A percentile compares a stretch with the other conserved stretches of the same genome.
Conservation (phyloP, 2,888 invertebrate genomes). For the Unio pictorum region DNA sequence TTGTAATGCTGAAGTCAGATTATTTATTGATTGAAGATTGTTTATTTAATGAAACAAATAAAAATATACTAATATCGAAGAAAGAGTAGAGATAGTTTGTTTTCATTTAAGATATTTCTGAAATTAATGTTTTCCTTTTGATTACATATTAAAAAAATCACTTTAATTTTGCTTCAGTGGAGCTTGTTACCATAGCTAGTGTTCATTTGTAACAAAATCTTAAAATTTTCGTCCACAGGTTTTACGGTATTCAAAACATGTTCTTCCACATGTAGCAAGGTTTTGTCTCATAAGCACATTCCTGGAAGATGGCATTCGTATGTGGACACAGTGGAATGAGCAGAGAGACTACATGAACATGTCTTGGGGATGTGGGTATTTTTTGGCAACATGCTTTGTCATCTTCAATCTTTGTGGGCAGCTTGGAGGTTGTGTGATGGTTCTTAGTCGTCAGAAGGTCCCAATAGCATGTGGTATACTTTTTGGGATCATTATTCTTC, state of each 20-base stretch:
- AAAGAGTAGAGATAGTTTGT: too few relatives aligned
- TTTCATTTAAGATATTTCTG: too few relatives aligned
- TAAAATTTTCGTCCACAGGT: constrained; percentile 78
- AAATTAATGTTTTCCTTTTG: too few relatives aligned
- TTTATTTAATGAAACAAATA: too few relatives aligned
- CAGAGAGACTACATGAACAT: constrained; percentile 98
- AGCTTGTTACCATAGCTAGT: background rate
- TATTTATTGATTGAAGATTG: too few relatives aligned
- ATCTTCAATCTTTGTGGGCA: constrained; percentile 96
- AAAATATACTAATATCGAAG: too few relatives aligned
- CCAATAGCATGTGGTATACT: constrained; percentile 82
- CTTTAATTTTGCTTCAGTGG: background rate
- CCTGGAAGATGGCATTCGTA: constrained; percentile 97
- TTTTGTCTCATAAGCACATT: constrained; percentile 98
- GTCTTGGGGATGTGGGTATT: constrained; percentile 96
- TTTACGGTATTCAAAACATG: constrained; percentile 88
- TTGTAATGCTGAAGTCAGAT: too few relatives aligned
- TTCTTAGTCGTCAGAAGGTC: constrained; percentile 91
- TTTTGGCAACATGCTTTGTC: constrained; percentile 95
- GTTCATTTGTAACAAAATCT: background rate
- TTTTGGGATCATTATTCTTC: constrained; percentile 95
- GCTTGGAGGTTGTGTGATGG: constrained; percentile 96
- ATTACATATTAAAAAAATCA: background rate
- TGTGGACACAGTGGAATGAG: constrained; percentile 99
- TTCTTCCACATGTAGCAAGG: constrained; percentile 95